phyloP scores from a whole-genome alignment of 2,797 vertebrate genomes.

The Etheostoma nigrum region DNA sequence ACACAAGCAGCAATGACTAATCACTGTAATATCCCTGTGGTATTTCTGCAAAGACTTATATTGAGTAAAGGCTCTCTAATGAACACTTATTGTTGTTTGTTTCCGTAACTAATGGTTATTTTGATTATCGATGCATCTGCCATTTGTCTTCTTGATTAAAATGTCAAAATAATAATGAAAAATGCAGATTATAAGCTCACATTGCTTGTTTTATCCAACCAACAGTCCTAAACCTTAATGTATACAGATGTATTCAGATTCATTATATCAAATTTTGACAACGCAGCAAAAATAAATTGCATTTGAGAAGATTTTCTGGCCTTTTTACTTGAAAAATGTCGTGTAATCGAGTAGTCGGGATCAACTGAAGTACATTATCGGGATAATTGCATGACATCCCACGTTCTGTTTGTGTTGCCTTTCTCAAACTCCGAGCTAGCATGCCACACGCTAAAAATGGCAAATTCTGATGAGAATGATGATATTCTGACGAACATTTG shows the following conservation, averaged over 20 bases:
- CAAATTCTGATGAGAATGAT: no score
- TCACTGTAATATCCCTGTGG: constrained; percentile 36
- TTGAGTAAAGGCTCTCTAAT: background rate
- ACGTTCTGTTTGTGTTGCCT: no score
- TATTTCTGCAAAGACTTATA: background rate
- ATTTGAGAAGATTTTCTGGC: background rate
- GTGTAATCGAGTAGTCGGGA: no score
- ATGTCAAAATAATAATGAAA: background rate
- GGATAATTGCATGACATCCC: no score
- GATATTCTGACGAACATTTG: no score
- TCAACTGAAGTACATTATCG: no score
- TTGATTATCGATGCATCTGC: background rate
- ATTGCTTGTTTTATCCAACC: background rate
- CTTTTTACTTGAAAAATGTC: background rate
- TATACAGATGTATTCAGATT: no score
- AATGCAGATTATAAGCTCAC: background rate
- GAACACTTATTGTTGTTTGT: constrained; percentile 15
- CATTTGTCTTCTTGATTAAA: background rate
- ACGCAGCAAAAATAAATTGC: background rate
- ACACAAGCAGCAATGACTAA: constrained; percentile 49
- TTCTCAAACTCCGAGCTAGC: no score
- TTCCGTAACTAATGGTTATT: background rate
- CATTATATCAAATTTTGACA: background rate
- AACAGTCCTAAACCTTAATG: background rate
- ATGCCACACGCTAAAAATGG: no score